Evolutionary conservation across 1,140 invertebrate genomes (phyloP).

Genomic region (Lordiphosa mommai): DNA sequence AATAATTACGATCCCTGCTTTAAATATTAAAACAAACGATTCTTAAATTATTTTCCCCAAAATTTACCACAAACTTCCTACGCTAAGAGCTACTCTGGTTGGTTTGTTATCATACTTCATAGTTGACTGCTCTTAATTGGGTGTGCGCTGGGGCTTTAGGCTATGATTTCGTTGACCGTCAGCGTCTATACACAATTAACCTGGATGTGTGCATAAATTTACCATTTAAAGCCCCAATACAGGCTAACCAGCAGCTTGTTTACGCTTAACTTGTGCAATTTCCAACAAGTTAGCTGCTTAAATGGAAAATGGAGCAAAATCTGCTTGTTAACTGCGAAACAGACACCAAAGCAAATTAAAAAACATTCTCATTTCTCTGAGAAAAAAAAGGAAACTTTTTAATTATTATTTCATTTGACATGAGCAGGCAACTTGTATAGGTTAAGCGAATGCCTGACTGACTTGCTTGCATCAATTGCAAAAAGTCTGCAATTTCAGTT

Average conservation of each 20-base stretch:
- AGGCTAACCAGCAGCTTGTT: too few species aligned
- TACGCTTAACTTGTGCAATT: constrained; percentile 23
- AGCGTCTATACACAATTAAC: constrained; percentile 2
- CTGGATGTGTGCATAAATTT: constrained; percentile 34
- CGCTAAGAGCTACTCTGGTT: too few species aligned
- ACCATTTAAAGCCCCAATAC: constrained; percentile 18
- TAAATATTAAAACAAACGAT: too few species aligned
- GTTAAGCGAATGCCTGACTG: neutral
- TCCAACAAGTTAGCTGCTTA: constrained; percentile 2
- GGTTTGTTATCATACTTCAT: constrained; percentile 41
- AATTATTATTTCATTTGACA: constrained; percentile 24
- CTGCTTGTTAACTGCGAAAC: neutral
- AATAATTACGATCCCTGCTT: too few species aligned
- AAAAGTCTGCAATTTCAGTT: neutral
- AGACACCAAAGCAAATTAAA: constrained; percentile 10
- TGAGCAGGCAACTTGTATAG: neutral
- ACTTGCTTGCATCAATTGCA: neutral
- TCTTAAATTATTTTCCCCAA: too few species aligned
- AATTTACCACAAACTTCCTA: neutral
- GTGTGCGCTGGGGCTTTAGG: neutral
- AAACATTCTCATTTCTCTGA: neutral
- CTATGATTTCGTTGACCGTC: constrained; percentile 16
- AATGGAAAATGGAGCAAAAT: neutral
- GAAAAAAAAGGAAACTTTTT: constrained; percentile 21
- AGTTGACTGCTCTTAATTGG: constrained; percentile 42